Conservation (phyloP, 2,113 vertebrate genomes). For the Gallinago media region DNA sequence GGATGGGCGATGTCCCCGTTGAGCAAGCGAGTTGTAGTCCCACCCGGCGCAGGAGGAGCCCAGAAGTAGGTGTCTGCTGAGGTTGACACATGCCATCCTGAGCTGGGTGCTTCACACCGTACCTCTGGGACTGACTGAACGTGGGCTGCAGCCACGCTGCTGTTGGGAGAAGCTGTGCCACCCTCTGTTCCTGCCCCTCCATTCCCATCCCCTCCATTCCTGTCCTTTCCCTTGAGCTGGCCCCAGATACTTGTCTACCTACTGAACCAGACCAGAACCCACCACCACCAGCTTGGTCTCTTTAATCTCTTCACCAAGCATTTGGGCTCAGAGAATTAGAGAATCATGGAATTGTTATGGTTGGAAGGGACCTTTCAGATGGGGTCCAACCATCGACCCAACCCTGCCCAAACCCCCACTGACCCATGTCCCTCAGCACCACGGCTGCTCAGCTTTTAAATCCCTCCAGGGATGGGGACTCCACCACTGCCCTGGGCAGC, state of each 20-base stretch:
- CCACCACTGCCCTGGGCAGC: neutral
- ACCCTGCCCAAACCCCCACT: neutral
- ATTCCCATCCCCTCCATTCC: neutral
- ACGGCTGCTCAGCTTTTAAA: neutral
- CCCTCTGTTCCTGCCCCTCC: neutral
- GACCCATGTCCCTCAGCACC: neutral
- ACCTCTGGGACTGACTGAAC: rapidly evolving
- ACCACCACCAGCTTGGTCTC: neutral
- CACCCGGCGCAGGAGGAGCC: neutral
- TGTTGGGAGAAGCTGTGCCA: neutral
- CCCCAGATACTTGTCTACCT: rapidly evolving
- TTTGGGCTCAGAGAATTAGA: neutral
- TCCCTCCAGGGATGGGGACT: neutral
- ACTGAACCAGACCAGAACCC: neutral
- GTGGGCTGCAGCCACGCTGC: rapidly evolving
- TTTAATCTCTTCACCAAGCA: neutral
- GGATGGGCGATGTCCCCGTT: rapidly evolving
- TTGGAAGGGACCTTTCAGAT: neutral
- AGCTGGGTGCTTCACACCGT: neutral
- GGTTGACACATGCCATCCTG: neutral
- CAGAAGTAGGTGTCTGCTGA: neutral
- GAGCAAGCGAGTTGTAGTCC: neutral
- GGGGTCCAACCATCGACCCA: neutral
- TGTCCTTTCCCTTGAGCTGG: neutral
- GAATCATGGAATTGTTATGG: neutral